Conservation (phyloP, 2,797 vertebrate genomes). For the Rhynchonycteris naso region DNA sequence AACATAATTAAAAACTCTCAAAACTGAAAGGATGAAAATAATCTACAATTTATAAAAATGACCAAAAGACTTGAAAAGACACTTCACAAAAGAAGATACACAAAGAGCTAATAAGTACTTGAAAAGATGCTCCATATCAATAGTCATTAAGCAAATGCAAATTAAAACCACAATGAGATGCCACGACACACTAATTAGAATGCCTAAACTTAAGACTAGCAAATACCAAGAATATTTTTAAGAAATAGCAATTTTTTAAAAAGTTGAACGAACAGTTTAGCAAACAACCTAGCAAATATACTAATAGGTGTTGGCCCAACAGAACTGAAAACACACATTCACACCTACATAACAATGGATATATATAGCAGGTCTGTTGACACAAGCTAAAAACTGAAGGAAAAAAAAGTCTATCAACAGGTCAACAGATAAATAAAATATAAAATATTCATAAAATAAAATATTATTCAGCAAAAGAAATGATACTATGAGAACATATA, state of each 20-base stretch:
- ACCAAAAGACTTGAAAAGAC: not conserved
- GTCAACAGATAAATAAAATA: not conserved
- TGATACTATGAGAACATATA: not conserved
- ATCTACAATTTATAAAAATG: not conserved
- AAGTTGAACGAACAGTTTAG: not conserved
- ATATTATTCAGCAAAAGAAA: not conserved
- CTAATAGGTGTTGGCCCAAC: not conserved
- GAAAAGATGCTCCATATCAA: conserved; percentile 9
- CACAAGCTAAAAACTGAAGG: not conserved
- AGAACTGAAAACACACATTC: not conserved
- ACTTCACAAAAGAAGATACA: not conserved
- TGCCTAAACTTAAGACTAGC: not conserved
- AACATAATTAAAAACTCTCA: not conserved
- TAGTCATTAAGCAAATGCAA: not conserved
- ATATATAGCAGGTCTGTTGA: not conserved
- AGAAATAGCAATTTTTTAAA: not conserved
- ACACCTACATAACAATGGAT: not conserved
- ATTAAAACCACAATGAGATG: not conserved
- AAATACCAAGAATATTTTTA: not conserved
- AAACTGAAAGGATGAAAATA: not conserved
- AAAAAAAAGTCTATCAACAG: not conserved
- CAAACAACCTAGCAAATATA: not conserved
- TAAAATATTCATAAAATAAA: not conserved
- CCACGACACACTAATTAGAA: not conserved
- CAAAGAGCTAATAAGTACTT: not conserved